A percentile compares a stretch with the other conserved stretches of the same genome.
Evolutionary conservation across 2,888 invertebrate species (phyloP).

Genomic region (Drymonia ruficornis): DNA sequence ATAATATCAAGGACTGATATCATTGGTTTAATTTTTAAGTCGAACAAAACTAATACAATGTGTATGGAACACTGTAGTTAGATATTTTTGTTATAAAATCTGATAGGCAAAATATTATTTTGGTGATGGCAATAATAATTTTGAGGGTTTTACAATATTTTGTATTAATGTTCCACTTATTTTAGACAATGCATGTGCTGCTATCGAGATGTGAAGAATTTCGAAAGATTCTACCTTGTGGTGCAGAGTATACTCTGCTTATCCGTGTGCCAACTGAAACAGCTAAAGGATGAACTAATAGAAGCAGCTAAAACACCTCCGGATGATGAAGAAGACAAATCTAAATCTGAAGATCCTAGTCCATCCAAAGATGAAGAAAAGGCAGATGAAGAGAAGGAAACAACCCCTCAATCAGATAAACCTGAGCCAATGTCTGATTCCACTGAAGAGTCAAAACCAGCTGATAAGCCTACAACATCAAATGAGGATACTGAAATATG

Average conservation of each 20-base stretch:
- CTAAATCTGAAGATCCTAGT: conserved; percentile 45
- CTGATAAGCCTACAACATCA: conserved; percentile 40
- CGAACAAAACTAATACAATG: background rate
- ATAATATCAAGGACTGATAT: background rate
- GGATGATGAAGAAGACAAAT: conserved; percentile 57
- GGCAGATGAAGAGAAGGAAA: conserved; percentile 53
- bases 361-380: conserved; percentile 49
- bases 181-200: conserved; percentile 97
- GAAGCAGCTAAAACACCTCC: conserved; percentile 61
- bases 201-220: conserved; percentile 96
- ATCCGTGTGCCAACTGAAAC: conserved; percentile 92
- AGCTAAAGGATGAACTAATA: conserved; percentile 86
- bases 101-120: background rate
- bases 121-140: background rate
- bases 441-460: conserved; percentile 53
- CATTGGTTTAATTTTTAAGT: conserved; percentile 1
- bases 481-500: conserved; percentile 83
- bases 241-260: conserved; percentile 94
- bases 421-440: conserved; percentile 48
- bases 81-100: background rate
- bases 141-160: background rate
- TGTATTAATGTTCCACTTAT: conserved; percentile 33
- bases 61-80: background rate
- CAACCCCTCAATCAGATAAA: conserved; percentile 44
- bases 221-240: conserved; percentile 95